Conservation (phyloP, 2,797 vertebrate genomes). For the Threskiornis aethiopicus region DNA sequence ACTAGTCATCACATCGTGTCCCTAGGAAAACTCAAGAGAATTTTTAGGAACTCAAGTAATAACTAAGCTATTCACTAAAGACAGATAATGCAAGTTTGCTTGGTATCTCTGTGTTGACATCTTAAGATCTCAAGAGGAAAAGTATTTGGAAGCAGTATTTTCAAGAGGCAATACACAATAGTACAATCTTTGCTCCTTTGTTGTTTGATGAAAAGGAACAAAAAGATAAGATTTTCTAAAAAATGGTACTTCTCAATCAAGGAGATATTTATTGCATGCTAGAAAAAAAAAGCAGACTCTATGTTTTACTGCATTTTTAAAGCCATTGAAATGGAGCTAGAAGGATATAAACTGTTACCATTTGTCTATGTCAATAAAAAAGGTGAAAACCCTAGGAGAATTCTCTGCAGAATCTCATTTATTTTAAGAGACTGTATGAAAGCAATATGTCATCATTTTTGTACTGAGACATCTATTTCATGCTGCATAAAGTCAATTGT, state of each 20-base stretch:
- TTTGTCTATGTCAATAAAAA: not conserved
- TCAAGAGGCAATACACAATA: not conserved
- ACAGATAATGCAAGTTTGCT: not conserved
- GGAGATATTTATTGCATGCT: not conserved
- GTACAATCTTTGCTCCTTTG: not conserved
- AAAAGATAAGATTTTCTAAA: not conserved
- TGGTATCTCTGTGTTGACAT: not conserved
- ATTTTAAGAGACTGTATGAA: constrained; percentile 7
- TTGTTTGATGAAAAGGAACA: not conserved
- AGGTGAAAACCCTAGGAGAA: not conserved
- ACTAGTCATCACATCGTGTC: not conserved
- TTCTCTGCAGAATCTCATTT: not conserved
- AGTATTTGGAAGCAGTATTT: not conserved
- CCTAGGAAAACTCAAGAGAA: not conserved
- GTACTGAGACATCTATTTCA: not conserved
- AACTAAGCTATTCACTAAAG: not conserved
- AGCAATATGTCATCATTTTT: not conserved
- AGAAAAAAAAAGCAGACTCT: not conserved
- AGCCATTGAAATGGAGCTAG: not conserved
- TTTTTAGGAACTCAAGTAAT: not conserved
- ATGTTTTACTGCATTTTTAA: not conserved
- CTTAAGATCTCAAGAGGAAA: not conserved
- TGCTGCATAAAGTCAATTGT: not conserved
- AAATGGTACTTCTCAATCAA: not conserved
- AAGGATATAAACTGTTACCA: not conserved